Evolutionary conservation across 2,797 vertebrate species (phyloP).

Genomic region (Erpetoichthys calabaricus): DNA sequence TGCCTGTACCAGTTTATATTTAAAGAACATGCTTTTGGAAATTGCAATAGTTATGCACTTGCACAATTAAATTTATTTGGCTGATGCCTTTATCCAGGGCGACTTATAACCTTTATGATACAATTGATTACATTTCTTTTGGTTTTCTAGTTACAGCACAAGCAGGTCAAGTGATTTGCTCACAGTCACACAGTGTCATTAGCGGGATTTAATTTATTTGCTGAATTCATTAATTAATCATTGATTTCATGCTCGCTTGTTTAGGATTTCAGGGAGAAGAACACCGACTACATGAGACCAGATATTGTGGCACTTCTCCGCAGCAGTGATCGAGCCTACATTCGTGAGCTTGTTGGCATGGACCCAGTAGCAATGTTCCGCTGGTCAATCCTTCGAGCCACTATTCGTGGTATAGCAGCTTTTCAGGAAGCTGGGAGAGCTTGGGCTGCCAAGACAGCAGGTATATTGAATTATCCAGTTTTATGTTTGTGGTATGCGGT

Average conservation of each 20-base stretch:
- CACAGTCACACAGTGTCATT: no score
- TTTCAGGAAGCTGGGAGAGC: conserved; percentile 72
- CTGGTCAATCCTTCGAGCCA: conserved; percentile 82
- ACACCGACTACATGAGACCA: conserved; percentile 94
- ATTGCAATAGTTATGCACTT: no score
- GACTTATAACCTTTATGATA: no score
- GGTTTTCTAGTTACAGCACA: no score
- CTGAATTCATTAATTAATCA: no score
- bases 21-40: neutral
- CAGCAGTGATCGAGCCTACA: conserved; percentile 78
- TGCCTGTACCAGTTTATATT: neutral
- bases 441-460: conserved; percentile 63
- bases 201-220: no score
- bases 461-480: conserved; percentile 26
- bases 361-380: conserved; percentile 93
- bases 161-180: no score
- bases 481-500: neutral
- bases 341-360: conserved; percentile 89
- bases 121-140: no score
- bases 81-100: no score
- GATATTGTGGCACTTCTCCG: conserved; percentile 87
- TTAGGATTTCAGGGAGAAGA: conserved; percentile 96
- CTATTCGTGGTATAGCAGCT: conserved; percentile 71
- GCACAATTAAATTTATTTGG: no score
- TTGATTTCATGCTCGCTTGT: no score